Evolutionary conservation across 2,888 invertebrate genomes (phyloP), one percentile per base, ranked within the genome.

Genomic region (Odontothrips loti): DNA sequence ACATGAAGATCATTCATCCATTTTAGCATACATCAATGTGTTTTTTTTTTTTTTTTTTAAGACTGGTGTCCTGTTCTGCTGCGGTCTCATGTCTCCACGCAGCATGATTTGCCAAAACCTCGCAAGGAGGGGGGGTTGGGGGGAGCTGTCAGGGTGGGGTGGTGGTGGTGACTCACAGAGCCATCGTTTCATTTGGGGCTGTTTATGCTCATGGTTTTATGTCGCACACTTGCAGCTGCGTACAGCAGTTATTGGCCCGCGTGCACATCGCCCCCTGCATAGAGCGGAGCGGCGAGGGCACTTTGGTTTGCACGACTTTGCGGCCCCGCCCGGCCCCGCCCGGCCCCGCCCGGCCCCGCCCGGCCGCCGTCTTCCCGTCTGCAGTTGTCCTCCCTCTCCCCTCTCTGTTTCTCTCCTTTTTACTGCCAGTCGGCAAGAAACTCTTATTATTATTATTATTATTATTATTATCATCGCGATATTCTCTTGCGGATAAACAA

Each of bases 131-230:
- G 58, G 58, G n/a, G n/a, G 58, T 0, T 11, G 58, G 58, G 58
- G 20, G 51, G 51, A 51, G 9, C 20, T 12, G 51, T 6, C 1
- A 20, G 51, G 51, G 68, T 0, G n/a, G 27, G 68, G 68, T 23
- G 23, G 68, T 27, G 68, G 23, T n/a, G 68, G 68, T 68, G 68
- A 75, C 23, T 75, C 68, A 75, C 27, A 75, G 68, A 75, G 68
- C 58, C 68, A 75, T 75, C 68, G 23, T 75, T 75, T 75, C 68
- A 75, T 75, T 43, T 75, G 68, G 27, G 68, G 68, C 68, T 75
- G 68, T 75, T 75, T 75, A 75, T 75, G 68, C 68, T 75, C 68
- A 75, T 75, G 68, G 68, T 75, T 75, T 75, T 75, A 75, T 75
- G 68, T 75, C 68, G 68, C 68, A 17, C 58, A 27, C 68, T 75